These are phyloP conservation scores for Rhabdomys pumilio DNA, from an alignment of 2,797 vertebrate genomes.

Conservation along the genomic window DNA sequence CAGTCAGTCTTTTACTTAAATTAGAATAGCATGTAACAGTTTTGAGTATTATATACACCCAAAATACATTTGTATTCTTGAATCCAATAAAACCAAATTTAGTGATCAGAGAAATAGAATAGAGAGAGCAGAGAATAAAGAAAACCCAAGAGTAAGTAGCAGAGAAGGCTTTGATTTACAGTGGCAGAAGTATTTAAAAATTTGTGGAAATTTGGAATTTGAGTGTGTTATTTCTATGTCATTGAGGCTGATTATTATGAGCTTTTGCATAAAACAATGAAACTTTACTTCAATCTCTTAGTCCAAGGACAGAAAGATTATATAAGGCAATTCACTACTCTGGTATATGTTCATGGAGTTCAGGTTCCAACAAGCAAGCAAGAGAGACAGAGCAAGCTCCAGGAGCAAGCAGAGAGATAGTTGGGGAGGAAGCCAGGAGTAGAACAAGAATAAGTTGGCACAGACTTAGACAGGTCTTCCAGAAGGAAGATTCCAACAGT, in stretches of 20 bases:
- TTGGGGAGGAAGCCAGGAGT: not conserved
- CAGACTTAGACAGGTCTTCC: not conserved
- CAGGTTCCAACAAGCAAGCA: not conserved
- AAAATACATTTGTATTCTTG: not conserved
- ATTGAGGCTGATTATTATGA: not conserved
- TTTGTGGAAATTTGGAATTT: not conserved
- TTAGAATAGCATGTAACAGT: not conserved
- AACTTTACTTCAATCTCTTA: not conserved
- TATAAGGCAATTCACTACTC: not conserved
- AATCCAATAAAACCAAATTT: not conserved
- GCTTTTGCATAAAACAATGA: not conserved
- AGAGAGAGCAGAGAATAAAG: not conserved
- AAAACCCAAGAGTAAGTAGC: not conserved
- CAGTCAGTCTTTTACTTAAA: not conserved
- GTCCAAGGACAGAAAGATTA: too few species aligned
- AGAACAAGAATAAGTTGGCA: not conserved
- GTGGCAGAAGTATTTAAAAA: not conserved
- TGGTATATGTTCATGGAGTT: not conserved
- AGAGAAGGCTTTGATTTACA: not conserved
- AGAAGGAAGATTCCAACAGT: not conserved
- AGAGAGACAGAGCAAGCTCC: not conserved
- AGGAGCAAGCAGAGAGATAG: not conserved
- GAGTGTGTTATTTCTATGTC: not conserved
- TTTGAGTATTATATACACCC: not conserved
- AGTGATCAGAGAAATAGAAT: not conserved